phyloP scores from a whole-genome alignment of 2,888 invertebrate species.

The Amiota minor region DNA sequence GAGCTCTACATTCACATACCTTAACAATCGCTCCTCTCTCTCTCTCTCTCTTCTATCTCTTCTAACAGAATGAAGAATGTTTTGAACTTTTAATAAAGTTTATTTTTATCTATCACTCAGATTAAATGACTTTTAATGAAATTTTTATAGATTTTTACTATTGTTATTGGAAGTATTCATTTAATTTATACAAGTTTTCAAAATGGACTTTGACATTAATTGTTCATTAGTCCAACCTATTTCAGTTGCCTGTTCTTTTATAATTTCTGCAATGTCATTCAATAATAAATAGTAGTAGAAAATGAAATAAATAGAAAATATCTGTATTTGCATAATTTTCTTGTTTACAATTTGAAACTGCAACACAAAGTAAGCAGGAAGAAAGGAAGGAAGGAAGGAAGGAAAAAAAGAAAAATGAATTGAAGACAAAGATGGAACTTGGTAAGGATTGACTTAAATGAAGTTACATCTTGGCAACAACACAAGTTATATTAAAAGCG shows the following conservation, averaged over 20 bases:
- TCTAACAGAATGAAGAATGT: constrained; percentile 44
- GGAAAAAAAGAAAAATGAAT: neutral
- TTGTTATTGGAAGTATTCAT: constrained; percentile 1
- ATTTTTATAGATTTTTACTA: constrained; percentile 23
- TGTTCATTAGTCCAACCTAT: neutral
- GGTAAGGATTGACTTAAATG: constrained; percentile 68
- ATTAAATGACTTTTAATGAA: constrained; percentile 11
- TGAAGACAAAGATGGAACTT: constrained; percentile 22
- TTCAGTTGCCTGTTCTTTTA: neutral
- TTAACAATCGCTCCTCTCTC: constrained; percentile 58
- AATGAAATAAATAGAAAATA: constrained; percentile 32
- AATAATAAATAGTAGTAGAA: constrained; percentile 6
- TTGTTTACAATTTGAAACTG: constrained; percentile 65
- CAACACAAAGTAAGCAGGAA: constrained; percentile 14
- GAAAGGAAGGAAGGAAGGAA: constrained; percentile 25
- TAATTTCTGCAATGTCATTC: constrained; percentile 7
- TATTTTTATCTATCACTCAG: neutral
- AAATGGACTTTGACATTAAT: too few relatives aligned
- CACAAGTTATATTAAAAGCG: constrained; percentile 10
- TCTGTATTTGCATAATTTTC: constrained; percentile 69
- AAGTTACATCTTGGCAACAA: constrained; percentile 63
- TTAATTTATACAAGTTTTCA: neutral
- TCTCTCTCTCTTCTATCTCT: constrained; percentile 38
- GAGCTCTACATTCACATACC: constrained; percentile 62
- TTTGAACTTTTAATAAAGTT: constrained; percentile 10